Evolutionary conservation across 2,888 invertebrate genomes (phyloP).

Genomic region (Melinopterus prodromus): DNA sequence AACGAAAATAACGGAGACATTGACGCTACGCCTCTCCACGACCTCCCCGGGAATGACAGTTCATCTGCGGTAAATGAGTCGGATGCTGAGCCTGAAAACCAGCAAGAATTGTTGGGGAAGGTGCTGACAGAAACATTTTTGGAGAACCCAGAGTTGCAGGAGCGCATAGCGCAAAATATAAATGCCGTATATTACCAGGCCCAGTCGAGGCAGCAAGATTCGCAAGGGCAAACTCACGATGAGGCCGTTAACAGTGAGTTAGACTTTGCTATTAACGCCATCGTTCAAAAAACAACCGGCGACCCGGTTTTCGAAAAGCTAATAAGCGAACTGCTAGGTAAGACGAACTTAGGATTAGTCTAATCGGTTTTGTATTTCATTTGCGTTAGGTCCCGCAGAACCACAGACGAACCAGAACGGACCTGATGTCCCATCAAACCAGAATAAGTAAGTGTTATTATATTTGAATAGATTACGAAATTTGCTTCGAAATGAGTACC

Average conservation of each 20-base stretch:
- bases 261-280: conserved; percentile 61
- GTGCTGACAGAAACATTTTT: conserved; percentile 57
- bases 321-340: conserved; percentile 61
- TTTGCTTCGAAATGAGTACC: neutral
- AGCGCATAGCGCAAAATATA: conserved; percentile 65
- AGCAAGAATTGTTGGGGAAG: conserved; percentile 31
- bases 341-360: neutral
- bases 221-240: neutral
- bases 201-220: neutral
- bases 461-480: neutral
- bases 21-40: conserved; percentile 44
- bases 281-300: conserved; percentile 62
- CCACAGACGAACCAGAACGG: neutral
- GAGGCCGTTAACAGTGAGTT: conserved; percentile 50
- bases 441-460: neutral
- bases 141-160: conserved; percentile 63
- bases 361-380: neutral
- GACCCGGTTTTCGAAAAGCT: conserved; percentile 64
- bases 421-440: neutral
- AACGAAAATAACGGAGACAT: conserved; percentile 35
- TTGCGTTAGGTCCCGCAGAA: neutral
- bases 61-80: conserved; percentile 18
- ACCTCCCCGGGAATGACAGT: conserved; percentile 43
- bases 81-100: conserved; percentile 32
- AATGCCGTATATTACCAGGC: conserved; percentile 49